phyloP scores from a whole-genome alignment of 2,113 vertebrate genomes.

The Silurus meridionalis region DNA sequence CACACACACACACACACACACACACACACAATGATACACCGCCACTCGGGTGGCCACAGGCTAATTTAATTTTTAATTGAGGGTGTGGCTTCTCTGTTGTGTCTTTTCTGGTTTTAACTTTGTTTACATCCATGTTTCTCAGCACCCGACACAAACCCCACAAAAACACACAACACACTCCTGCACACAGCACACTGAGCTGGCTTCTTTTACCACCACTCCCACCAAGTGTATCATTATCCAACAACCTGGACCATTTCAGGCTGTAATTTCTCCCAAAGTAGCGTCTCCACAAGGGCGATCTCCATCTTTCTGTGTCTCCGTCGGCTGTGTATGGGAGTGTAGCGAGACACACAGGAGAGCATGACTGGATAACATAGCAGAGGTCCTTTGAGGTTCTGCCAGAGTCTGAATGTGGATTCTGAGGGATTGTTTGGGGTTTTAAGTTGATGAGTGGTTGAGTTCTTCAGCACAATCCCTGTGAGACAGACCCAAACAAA shows the following conservation, averaged over 20 bases:
- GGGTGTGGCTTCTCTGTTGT: constrained; percentile 44
- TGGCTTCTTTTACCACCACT: constrained; percentile 56
- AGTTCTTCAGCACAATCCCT: constrained; percentile 41
- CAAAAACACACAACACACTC: constrained; percentile 53
- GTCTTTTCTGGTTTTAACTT: constrained; percentile 42
- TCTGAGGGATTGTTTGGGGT: constrained; percentile 41
- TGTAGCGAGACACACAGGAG: background rate
- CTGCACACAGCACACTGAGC: constrained; percentile 63
- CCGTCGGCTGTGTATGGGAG: constrained; percentile 14
- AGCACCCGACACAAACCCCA: constrained; percentile 54
- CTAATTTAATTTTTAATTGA: constrained; percentile 9
- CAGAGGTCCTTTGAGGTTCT: constrained; percentile 29
- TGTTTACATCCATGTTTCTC: constrained; percentile 58
- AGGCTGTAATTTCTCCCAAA: constrained; percentile 66
- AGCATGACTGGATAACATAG: constrained; percentile 2
- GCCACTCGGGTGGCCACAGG: constrained; percentile 31
- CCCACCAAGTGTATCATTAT: constrained; percentile 64
- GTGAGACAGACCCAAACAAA: constrained; percentile 49
- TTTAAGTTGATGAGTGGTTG: constrained; percentile 38
- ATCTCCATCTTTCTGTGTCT: constrained; percentile 58
- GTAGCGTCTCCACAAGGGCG: constrained; percentile 57
- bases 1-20: constrained; percentile 49
- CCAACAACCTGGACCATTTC: constrained; percentile 65
- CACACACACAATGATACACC: constrained; percentile 36
- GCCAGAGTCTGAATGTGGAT: constrained; percentile 39